Evolutionary conservation across 2,888 invertebrate species (phyloP).

Genomic region (Athalia cordata): DNA sequence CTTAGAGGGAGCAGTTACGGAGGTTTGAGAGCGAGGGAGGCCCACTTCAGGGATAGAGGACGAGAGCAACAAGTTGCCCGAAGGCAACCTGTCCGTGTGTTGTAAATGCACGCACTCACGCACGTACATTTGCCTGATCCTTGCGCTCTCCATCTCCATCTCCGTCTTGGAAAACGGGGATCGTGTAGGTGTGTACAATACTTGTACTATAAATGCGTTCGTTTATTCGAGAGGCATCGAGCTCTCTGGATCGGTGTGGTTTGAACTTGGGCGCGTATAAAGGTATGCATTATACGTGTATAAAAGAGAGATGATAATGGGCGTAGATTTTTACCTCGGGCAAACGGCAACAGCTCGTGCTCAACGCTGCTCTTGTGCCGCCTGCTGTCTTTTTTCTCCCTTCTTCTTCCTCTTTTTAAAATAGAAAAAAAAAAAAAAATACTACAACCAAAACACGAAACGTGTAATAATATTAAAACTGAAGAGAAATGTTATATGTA

Average conservation of each 20-base stretch:
- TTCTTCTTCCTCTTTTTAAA: no score
- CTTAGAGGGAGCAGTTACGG: neutral
- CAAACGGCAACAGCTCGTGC: slow-evolving; percentile 31
- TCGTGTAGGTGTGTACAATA: neutral
- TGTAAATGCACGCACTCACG: slow-evolving; percentile 43
- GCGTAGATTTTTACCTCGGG: slow-evolving; percentile 41
- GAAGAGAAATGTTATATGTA: no score
- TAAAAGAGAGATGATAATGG: slow-evolving; percentile 37
- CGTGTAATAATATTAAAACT: no score
- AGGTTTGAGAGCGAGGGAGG: slow-evolving; percentile 27
- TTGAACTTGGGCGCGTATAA: neutral
- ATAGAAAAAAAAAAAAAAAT: no score
- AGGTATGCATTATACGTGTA: neutral
- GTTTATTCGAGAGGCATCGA: neutral
- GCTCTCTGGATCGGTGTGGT: neutral
- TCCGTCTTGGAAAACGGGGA: neutral
- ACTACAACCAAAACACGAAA: no score
- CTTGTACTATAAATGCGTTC: slow-evolving; percentile 24
- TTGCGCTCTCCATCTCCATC: neutral
- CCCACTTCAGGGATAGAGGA: slow-evolving; percentile 35
- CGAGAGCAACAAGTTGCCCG: slow-evolving; percentile 53
- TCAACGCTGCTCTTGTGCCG: neutral
- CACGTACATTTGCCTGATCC: slow-evolving; percentile 51
- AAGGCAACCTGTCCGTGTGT: slow-evolving; percentile 47
- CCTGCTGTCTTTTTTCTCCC: neutral